phyloP scores from a whole-genome alignment of 2,888 invertebrate genomes.

The Eudasyphora cyanicolor region DNA sequence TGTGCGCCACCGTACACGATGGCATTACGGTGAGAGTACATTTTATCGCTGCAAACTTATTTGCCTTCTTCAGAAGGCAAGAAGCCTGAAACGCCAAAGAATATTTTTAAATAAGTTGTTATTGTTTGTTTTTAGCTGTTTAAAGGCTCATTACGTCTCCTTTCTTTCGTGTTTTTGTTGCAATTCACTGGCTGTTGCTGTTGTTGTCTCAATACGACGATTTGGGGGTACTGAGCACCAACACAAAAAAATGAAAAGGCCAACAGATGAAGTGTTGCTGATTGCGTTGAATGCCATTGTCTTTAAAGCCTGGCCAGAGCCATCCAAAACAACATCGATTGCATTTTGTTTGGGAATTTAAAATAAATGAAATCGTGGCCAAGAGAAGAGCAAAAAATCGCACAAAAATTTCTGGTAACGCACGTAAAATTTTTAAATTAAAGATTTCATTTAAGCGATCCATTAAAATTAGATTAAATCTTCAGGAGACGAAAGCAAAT shows the following conservation, averaged over 20 bases:
- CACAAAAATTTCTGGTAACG: slow-evolving; percentile 52
- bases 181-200: slow-evolving; percentile 35
- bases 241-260: too few relatives aligned
- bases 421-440: slow-evolving; percentile 47
- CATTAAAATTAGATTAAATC: slow-evolving; percentile 51
- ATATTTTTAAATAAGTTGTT: slow-evolving; percentile 66
- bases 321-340: too few relatives aligned
- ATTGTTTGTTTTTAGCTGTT: slow-evolving; percentile 65
- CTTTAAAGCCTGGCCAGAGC: slow-evolving; percentile 31
- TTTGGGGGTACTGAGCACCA: not conserved
- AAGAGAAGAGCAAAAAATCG: slow-evolving; percentile 7
- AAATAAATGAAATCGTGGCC: slow-evolving; percentile 57
- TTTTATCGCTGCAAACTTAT: slow-evolving; percentile 56
- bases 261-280: slow-evolving; percentile 76
- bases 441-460: slow-evolving; percentile 44
- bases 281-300: slow-evolving; percentile 77
- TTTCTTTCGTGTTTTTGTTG: too few relatives aligned
- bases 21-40: slow-evolving; percentile 52
- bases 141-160: slow-evolving; percentile 61
- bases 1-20: slow-evolving; percentile 66
- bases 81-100: slow-evolving; percentile 29
- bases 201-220: slow-evolving; percentile 11
- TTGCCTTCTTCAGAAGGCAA: slow-evolving; percentile 62
- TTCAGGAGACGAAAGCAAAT: slow-evolving; percentile 7
- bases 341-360: slow-evolving; percentile 36